Base-by-base conservation (phyloP, 1,140 invertebrate species). In the Drosophila erecta region DNA sequence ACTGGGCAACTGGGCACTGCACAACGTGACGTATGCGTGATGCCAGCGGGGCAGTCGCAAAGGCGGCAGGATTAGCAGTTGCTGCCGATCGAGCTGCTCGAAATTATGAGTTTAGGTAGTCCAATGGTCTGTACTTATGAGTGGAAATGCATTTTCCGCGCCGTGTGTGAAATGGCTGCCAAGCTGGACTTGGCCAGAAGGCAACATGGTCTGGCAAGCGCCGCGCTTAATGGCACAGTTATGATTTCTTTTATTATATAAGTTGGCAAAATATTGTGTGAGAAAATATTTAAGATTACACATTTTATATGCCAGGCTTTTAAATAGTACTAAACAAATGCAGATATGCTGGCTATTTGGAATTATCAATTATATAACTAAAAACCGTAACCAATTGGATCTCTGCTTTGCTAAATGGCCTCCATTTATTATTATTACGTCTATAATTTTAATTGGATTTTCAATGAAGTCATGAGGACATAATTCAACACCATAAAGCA, bases 11-110 rank as follows among this genome's bases (percentile, higher is more conserved):
- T 22, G n/a, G n/a, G n/a, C n/a, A n/a, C n/a, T n/a, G 33, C 77
- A 72, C 79, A 81, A 81, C 83, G 78, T 67, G 83, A 60, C 72
- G 72, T 76, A 76, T 75, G 72, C 72, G 72, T 76, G 72, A 11
- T 76, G 72, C 72, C 71, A 76, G 72, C 53, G 72, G 71, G 71
- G 72, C 53, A 56, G 49, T 61, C 54, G 38, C 47, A 24, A 59
- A 15, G 65, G 35, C 66, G 47, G 41, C 67, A 70, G 62, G 66
- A 70, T 70, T 55, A 70, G 37, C 12, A 11, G 35, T 14, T 38
- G 37, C 37, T 6, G 37, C 37, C 37, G 12, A 14, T 61, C 60
- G 60, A 35, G 27, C 41, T 20, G 59, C 53, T 5, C 22, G 33
- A 38, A 71, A 60, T 59, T 72, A 72, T 72, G 69, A 72, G 46